These are phyloP conservation scores for Emydura subglobosa DNA, from an alignment of 2,113 vertebrate genomes.

Conservation along the genomic window DNA sequence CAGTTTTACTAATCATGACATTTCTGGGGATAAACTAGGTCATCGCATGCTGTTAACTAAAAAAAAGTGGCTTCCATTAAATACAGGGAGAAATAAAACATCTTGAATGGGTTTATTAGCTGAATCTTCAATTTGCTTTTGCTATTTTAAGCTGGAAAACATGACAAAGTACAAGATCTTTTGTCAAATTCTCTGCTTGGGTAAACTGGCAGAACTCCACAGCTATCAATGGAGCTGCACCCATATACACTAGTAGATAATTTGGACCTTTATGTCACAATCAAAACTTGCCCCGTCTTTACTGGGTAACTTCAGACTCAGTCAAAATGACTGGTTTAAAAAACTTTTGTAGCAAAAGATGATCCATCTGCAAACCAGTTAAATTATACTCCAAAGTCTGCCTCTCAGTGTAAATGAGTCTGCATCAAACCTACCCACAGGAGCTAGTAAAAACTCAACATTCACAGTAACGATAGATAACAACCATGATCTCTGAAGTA, in stretches of 20 bases:
- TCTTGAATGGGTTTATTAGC: conserved; percentile 12
- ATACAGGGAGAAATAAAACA: neutral
- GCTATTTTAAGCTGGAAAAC: neutral
- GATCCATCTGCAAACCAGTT: neutral
- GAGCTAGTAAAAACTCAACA: neutral
- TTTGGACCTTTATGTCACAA: neutral
- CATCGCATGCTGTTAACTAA: neutral
- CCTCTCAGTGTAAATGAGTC: neutral
- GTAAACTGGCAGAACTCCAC: neutral
- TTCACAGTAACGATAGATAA: neutral
- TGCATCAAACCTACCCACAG: neutral
- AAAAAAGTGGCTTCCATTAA: neutral
- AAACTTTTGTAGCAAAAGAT: neutral
- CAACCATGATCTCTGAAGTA: neutral
- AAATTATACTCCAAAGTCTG: neutral
- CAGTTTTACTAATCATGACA: neutral
- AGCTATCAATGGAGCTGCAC: neutral
- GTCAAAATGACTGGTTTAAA: neutral
- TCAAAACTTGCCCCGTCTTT: neutral
- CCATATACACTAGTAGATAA: neutral
- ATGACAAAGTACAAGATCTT: neutral
- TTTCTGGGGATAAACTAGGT: neutral
- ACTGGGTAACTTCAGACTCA: neutral
- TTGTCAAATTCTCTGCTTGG: neutral
- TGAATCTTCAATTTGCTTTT: conserved; percentile 8